Percentiles rank a stretch among this genome's conserved stretches.
Evolutionary conservation across 1,140 invertebrate species (phyloP).

Genomic region (Ectropis grisescens): DNA sequence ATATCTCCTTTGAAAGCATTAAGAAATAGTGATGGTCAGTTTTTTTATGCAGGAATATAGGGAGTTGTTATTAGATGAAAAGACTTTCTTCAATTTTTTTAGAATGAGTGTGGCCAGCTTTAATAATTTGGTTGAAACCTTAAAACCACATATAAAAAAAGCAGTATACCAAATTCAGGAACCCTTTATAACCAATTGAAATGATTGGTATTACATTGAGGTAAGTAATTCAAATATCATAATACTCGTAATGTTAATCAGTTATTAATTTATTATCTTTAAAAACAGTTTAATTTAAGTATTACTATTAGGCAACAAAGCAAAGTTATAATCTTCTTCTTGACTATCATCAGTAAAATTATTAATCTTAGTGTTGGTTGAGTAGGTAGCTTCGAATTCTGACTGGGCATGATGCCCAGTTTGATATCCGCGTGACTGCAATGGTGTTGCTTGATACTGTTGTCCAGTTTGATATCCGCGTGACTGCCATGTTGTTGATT

Average conservation of each 20-base stretch:
- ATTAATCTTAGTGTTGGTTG: slow-evolving; percentile 14
- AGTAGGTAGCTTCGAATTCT: slow-evolving; percentile 14
- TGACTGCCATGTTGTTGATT: slow-evolving; percentile 10
- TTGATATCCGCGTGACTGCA: slow-evolving; percentile 13
- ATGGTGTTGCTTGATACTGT: slow-evolving; percentile 9
- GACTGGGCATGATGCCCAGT: slow-evolving; percentile 13
- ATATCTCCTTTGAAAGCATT: slow-evolving; percentile 13
- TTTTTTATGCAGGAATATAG: slow-evolving; percentile 12
- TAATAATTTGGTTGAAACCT: slow-evolving; percentile 7
- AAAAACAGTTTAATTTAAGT: slow-evolving; percentile 13
- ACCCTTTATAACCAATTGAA: slow-evolving; percentile 14
- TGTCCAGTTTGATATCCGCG: slow-evolving; percentile 10
- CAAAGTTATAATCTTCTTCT: slow-evolving; percentile 19
- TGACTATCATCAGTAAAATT: slow-evolving; percentile 19
- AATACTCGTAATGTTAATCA: slow-evolving; percentile 7
- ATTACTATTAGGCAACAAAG: slow-evolving; percentile 14
- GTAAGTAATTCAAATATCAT: slow-evolving; percentile 12
- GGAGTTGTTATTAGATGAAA: slow-evolving; percentile 15
- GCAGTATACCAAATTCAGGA: slow-evolving; percentile 10
- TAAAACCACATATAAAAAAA: slow-evolving; percentile 12
- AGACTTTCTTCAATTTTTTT: slow-evolving; percentile 20
- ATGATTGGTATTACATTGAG: slow-evolving; percentile 15
- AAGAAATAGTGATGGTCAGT: slow-evolving; percentile 8
- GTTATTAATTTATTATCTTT: slow-evolving; percentile 9
- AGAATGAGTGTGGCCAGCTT: slow-evolving; percentile 16